phyloP scores from a whole-genome alignment of 2,888 invertebrate species.

The Lacanobia wlatinum region DNA sequence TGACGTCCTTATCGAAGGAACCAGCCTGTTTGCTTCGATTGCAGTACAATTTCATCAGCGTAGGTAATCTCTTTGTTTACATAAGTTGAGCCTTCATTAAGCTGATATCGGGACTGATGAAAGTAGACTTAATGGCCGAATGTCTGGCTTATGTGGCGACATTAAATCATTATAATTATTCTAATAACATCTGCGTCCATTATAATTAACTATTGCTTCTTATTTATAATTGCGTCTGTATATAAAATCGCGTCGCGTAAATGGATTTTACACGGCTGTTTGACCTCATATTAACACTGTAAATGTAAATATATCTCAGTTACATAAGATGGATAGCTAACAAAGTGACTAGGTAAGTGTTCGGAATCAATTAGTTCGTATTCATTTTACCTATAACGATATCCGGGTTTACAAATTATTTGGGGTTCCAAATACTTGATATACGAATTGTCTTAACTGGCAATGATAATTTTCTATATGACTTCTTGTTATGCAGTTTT shows the following conservation, averaged over 20 bases:
- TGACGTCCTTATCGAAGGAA: slow-evolving; percentile 52
- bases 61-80: slow-evolving; percentile 55
- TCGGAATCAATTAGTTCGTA: slow-evolving; percentile 28
- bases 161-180: slow-evolving; percentile 43
- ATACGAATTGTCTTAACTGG: too few relatives aligned
- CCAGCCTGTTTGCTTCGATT: slow-evolving; percentile 43
- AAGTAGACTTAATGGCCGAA: slow-evolving; percentile 37
- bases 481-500: too few relatives aligned
- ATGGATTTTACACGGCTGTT: slow-evolving; percentile 49
- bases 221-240: slow-evolving; percentile 16
- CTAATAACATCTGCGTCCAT: slow-evolving; percentile 39
- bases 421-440: not conserved
- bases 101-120: slow-evolving; percentile 52
- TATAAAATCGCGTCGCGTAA: slow-evolving; percentile 14
- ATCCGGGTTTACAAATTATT: slow-evolving; percentile 18
- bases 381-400: not conserved
- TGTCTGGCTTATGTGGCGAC: slow-evolving; percentile 4
- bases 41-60: slow-evolving; percentile 45
- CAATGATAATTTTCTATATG: too few relatives aligned
- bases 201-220: slow-evolving; percentile 32
- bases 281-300: slow-evolving; percentile 48
- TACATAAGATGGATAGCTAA: slow-evolving; percentile 22
- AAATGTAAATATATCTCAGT: slow-evolving; percentile 43
- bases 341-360: slow-evolving; percentile 23
- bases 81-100: slow-evolving; percentile 31